A percentile compares a stretch with the other conserved stretches of the same genome.
These are phyloP conservation scores for Drosophila peninsularis DNA, from an alignment of 2,888 invertebrate species.

Conservation along the genomic window DNA sequence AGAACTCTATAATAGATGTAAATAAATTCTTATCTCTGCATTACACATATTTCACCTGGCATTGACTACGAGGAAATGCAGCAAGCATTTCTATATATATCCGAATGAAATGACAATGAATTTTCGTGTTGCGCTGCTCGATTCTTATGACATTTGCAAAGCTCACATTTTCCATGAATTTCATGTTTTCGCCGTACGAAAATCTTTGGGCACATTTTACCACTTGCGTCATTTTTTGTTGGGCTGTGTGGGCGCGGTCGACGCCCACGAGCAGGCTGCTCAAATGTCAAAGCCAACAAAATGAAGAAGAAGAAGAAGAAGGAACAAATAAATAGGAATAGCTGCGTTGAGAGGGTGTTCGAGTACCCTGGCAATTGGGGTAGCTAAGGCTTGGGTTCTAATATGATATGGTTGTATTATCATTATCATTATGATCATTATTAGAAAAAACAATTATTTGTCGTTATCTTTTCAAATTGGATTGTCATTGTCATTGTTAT, in stretches of 20 bases:
- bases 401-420: too few relatives aligned
- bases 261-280: constrained; percentile 11
- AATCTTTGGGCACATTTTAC: background rate
- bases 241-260: constrained; percentile 22
- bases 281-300: constrained; percentile 37
- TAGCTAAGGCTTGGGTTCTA: background rate
- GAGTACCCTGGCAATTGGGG: background rate
- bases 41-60: constrained; percentile 6
- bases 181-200: background rate
- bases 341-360: background rate
- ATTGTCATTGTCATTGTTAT: too few relatives aligned
- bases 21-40: background rate
- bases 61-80: constrained; percentile 10
- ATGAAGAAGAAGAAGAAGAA: background rate
- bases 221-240: constrained; percentile 36
- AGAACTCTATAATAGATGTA: background rate
- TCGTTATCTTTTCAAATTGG: too few relatives aligned
- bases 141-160: background rate
- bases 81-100: background rate
- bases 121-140: background rate
- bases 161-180: constrained; percentile 2
- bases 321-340: constrained; percentile 4
- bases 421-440: too few relatives aligned
- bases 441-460: too few relatives aligned
- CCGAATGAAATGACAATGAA: background rate